These are phyloP conservation scores for Thunnus albacares DNA, from an alignment of 2,797 vertebrate species.

Conservation along the genomic window DNA sequence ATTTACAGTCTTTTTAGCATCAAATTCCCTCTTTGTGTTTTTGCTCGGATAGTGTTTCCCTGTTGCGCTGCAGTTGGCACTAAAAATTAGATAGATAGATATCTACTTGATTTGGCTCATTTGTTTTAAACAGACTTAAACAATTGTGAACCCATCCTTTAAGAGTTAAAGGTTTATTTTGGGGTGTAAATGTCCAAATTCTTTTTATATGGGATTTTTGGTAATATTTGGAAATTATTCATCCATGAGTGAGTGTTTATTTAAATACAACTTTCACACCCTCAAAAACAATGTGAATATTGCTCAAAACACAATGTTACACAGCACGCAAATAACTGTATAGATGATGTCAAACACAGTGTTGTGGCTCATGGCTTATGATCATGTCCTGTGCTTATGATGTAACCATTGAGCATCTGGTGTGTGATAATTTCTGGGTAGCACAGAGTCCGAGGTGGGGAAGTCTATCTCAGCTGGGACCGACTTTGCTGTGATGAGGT, in stretches of 20 bases:
- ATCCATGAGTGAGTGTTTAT: neutral
- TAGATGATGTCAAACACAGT: neutral
- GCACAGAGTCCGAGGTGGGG: conserved; percentile 8
- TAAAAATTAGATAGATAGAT: neutral
- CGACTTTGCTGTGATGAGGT: conserved; percentile 9
- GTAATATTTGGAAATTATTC: neutral
- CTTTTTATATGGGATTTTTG: neutral
- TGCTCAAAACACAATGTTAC: neutral
- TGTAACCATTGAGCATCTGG: conserved; percentile 30
- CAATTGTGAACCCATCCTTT: no score
- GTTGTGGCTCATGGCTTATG: neutral
- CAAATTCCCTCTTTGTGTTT: no score
- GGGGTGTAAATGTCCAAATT: neutral
- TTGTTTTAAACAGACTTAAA: no score
- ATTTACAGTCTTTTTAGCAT: no score
- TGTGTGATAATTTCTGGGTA: conserved; percentile 21
- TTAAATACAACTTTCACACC: neutral
- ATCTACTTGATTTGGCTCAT: no score
- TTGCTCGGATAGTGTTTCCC: neutral
- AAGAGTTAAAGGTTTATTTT: neutral
- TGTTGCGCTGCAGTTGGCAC: neutral
- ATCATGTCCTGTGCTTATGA: conserved; percentile 32
- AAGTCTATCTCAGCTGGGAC: conserved; percentile 40
- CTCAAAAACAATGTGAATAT: neutral
- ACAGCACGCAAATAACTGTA: neutral